These are phyloP conservation scores for Smittia sp. DNA, from an alignment of 2,888 invertebrate genomes.

Conservation along the genomic window DNA sequence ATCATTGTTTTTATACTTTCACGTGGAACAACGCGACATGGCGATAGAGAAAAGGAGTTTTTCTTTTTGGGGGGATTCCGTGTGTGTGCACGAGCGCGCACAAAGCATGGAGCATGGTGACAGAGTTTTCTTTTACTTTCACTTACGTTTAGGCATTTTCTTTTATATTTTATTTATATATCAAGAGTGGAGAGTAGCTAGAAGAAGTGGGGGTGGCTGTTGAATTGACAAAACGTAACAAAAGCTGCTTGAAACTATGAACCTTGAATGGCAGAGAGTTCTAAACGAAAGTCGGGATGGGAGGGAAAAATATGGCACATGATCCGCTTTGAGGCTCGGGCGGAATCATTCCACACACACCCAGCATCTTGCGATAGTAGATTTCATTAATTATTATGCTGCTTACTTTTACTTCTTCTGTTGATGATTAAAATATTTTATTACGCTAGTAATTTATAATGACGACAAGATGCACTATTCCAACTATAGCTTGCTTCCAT, in stretches of 20 bases:
- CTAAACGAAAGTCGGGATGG: neutral
- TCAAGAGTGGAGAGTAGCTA: too few species aligned
- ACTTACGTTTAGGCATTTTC: neutral
- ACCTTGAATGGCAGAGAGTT: neutral
- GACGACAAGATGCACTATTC: too few species aligned
- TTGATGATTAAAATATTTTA: conserved; percentile 19
- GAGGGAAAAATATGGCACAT: conserved; percentile 17
- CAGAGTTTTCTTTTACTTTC: neutral
- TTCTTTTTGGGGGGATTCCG: neutral
- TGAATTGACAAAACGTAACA: neutral
- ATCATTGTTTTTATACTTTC: neutral
- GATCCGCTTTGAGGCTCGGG: conserved; percentile 14
- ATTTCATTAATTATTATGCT: neutral
- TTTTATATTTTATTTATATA: neutral
- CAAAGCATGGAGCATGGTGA: conserved; percentile 2
- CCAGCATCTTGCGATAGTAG: neutral
- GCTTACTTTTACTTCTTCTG: conserved; percentile 3
- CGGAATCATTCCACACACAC: conserved; percentile 15
- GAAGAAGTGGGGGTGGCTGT: neutral
- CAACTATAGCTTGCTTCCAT: too few species aligned
- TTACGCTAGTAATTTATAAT: conserved; percentile 16
- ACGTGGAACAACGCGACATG: neutral
- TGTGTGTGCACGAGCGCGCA: neutral
- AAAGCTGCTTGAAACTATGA: neutral
- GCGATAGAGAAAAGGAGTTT: neutral